A percentile compares a stretch with the other conserved stretches of the same genome.
Conservation (phyloP, 1,140 invertebrate genomes). For the Ericerus pela region DNA sequence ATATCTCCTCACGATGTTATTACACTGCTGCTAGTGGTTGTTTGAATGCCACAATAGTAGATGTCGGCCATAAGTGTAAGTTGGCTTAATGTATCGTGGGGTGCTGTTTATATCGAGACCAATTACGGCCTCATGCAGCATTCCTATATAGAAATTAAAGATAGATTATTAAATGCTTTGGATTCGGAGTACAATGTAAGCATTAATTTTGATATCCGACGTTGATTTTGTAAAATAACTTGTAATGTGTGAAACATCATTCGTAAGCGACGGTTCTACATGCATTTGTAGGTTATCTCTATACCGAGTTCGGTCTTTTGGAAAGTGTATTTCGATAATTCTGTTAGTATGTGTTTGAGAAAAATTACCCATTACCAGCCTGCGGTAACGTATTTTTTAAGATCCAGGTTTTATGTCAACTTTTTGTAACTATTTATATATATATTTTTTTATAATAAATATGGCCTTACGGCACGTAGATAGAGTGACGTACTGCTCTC, state of each 20-base stretch:
- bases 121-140: constrained; percentile 38
- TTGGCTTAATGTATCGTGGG: constrained; percentile 31
- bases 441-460: not conserved
- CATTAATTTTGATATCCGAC: constrained; percentile 3
- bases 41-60: constrained; percentile 23
- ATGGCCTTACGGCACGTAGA: constrained; percentile 11
- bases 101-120: constrained; percentile 30
- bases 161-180: constrained; percentile 43
- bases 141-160: constrained; percentile 42
- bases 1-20: constrained; percentile 7
- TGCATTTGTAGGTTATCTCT: constrained; percentile 10
- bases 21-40: constrained; percentile 8
- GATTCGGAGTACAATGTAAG: constrained; percentile 49
- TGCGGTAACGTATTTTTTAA: not conserved
- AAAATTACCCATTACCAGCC: constrained; percentile 2
- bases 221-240: constrained; percentile 7
- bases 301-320: constrained; percentile 1
- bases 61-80: constrained; percentile 33
- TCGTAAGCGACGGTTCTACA: constrained; percentile 10
- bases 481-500: constrained; percentile 7
- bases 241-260: constrained; percentile 3
- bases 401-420: constrained; percentile 1
- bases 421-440: constrained; percentile 5
- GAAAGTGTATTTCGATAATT: constrained; percentile 1
- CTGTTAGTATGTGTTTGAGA: not conserved